These are phyloP conservation scores for Hippocampus kuda DNA, from an alignment of 2,797 vertebrate genomes.

Conservation along the genomic window DNA sequence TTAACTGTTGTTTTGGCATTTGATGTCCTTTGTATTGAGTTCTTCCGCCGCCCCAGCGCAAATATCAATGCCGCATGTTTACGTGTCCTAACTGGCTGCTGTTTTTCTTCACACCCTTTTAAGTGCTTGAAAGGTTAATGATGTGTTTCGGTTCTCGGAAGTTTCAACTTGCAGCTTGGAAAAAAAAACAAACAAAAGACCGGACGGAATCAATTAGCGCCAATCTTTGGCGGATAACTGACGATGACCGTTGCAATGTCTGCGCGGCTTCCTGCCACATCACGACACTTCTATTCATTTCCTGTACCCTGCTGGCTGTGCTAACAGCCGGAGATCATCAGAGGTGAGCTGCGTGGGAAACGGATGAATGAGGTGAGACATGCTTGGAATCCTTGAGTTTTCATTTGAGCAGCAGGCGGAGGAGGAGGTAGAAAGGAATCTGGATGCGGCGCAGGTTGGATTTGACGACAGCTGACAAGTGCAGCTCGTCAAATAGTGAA, in stretches of 20 bases:
- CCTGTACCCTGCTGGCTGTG: background rate
- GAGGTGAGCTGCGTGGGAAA: slow-evolving; percentile 8
- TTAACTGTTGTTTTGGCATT: background rate
- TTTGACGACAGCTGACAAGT: slow-evolving; percentile 35
- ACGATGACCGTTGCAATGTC: background rate
- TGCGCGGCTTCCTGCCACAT: background rate
- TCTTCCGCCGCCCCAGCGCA: background rate
- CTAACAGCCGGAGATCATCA: background rate
- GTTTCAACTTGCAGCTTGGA: background rate
- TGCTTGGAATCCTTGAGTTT: slow-evolving; percentile 15
- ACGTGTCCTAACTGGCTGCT: background rate
- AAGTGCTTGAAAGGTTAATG: slow-evolving; percentile 1
- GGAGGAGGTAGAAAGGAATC: slow-evolving; percentile 10
- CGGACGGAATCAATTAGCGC: background rate
- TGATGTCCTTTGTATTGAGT: background rate
- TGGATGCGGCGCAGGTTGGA: slow-evolving; percentile 11
- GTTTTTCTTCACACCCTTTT: background rate
- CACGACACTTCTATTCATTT: background rate
- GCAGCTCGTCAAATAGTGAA: slow-evolving; percentile 25
- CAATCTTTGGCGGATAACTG: background rate
- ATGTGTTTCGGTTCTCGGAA: background rate
- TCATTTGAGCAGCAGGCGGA: slow-evolving; percentile 8
- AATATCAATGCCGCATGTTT: background rate
- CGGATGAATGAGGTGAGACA: slow-evolving; percentile 2
- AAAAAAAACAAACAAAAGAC: background rate